Evolutionary conservation across 2,797 vertebrate species (phyloP).

Genomic region (Pangasius krempfi): DNA sequence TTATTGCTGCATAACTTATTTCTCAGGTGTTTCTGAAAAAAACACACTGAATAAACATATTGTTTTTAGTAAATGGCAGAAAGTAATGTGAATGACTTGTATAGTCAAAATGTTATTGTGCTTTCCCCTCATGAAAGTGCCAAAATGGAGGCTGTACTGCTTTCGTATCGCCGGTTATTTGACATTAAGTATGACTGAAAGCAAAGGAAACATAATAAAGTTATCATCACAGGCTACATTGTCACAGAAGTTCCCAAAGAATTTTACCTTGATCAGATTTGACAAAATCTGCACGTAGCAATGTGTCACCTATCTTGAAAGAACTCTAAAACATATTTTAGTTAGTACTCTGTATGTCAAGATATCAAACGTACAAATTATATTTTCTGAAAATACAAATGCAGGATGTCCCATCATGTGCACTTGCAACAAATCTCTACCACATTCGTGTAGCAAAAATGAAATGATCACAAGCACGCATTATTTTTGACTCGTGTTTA

Average conservation of each 20-base stretch:
- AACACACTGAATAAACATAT: slow-evolving; percentile 38
- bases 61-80: slow-evolving; percentile 39
- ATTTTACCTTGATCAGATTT: not conserved
- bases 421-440: not conserved
- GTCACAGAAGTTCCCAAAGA: slow-evolving; percentile 13
- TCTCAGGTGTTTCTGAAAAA: slow-evolving; percentile 53
- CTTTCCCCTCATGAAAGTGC: not conserved
- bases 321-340: not conserved
- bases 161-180: slow-evolving; percentile 1
- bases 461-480: not conserved
- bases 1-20: slow-evolving; percentile 53
- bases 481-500: slow-evolving; percentile 43
- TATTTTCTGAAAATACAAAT: not conserved
- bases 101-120: slow-evolving; percentile 27
- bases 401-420: not conserved
- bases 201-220: slow-evolving; percentile 42
- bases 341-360: not conserved
- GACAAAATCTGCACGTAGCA: not conserved
- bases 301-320: not conserved
- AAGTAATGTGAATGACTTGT: slow-evolving; percentile 15
- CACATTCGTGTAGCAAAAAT: not conserved
- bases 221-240: not conserved
- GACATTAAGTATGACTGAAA: slow-evolving; percentile 15
- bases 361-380: not conserved
- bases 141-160: slow-evolving; percentile 4